Base-by-base conservation (phyloP, 2,113 vertebrate species). In the Rhipidura dahli region DNA sequence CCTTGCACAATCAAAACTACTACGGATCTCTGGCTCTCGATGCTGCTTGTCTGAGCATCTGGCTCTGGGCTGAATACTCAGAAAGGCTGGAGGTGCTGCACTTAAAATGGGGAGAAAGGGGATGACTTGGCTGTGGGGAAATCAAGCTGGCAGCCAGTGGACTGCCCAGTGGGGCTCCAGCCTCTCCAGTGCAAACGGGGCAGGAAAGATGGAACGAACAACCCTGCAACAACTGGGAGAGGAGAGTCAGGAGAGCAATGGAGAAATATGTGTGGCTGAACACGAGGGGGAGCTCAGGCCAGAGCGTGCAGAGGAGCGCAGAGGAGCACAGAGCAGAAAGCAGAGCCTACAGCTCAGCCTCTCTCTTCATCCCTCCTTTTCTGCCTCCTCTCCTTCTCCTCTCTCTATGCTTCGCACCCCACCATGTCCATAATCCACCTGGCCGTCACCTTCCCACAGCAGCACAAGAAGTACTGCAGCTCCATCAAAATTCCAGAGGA, bases 221-320 rank as follows among this genome's bases (percentile, higher is more conserved):
- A 49, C 44, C 44, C 63, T 22, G 37, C 2, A 0, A 27, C 40
- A 69, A 22, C 20, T 69, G 6, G 0, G 63, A 76, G 54, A 68
- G 14, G 24, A 68, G 33, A 7, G 3, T 30, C 11, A 2, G 30
- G 44, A 83, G 30, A 81, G 37, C 3, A 39, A 5, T 2, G 13
- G 39, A 87, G 82, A 93, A 85, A 61, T 59, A 71, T 3, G 13
- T n/a, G 39, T 0, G 0, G 83, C 71, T 83, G 91, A 94, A 95
- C 93, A 78, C 75, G 72, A 96, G 89, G 54, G 94, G 95, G 94
- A 94, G 92, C 92, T 89, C 85, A 10, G 95, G 73, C 26, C 73
- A 17, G 93, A 70, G 21, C 0, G 0, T 3, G 3, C 10, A 5
- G 30, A 30, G 44, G 16, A 90, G 56, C 6, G 3, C 10, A 5